Base-by-base conservation (phyloP, 2,888 invertebrate species). In the Agonopterix subpropinquella region DNA sequence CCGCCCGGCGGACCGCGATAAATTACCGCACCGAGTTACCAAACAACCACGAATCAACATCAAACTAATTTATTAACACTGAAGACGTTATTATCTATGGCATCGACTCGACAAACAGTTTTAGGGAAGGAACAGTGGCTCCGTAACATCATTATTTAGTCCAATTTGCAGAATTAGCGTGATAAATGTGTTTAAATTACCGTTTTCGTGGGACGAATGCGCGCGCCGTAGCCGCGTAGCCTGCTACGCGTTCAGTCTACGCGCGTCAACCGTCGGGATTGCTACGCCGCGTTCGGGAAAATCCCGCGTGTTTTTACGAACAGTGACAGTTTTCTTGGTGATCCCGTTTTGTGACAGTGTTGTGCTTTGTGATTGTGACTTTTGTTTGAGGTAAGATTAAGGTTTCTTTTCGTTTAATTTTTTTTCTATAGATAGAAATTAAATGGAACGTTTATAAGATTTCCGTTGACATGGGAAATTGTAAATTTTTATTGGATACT, bases 161-260 rank as follows among this genome's bases (percentile, higher is more conserved):
- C 77, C 82, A 85, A 85, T 86, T 84, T 82, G 71, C 76, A 71
- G 79, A 85, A 85, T 85, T 85, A 84, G 77, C 76, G 69, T 80
- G 81, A 84, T 84, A 83, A 85, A 86, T 86, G 80, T 80, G 77
- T 85, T 84, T 80, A 75, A 83, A 83, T 84, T 85, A 79, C 73
- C 70, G 79, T 81, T 82, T 78, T 78, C 69, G 73, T 73, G 70
- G 69, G 70, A 58, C 59, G 72, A 70, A 8, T 86, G 87, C 87
- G 86, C 87, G 86, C 85, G 85, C 85, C 85, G 83, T 75, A 70
- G 70, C 60, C 56, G 60, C 68, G 67, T 65, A 64, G 65, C 9
- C 54, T 49, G 65, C 63, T 67, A 64, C 63, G 67, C 51, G 70
- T 69, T 76, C 77, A 83, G 84, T 85, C 61, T 62, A 56, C 57